phyloP scores from a whole-genome alignment of 1,140 invertebrate species.

The Heliconius congener region DNA sequence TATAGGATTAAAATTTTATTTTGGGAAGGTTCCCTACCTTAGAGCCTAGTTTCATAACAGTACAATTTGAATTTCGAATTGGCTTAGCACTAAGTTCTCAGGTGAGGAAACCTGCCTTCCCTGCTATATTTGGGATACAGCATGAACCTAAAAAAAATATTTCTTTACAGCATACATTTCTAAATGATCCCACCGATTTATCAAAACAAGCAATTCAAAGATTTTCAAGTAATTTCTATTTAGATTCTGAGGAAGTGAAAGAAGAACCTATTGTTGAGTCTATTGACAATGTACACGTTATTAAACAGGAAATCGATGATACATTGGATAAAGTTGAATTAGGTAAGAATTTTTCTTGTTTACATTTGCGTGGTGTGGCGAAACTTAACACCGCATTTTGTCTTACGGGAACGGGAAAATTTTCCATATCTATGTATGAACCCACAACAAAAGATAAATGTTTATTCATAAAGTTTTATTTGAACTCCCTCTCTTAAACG shows the following conservation, averaged over 20 bases:
- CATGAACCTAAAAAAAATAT: not conserved
- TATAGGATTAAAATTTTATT: too few relatives aligned
- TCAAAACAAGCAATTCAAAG: constrained; percentile 34
- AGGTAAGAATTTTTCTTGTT: not conserved
- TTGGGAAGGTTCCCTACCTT: too few relatives aligned
- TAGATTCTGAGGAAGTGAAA: not conserved
- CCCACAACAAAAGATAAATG: too few relatives aligned
- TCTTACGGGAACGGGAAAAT: not conserved
- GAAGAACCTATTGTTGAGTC: not conserved
- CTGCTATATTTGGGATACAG: not conserved
- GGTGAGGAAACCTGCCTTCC: not conserved
- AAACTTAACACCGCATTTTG: not conserved
- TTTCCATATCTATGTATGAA: too few relatives aligned
- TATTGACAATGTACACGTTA: not conserved
- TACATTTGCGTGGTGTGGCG: not conserved
- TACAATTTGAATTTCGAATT: too few relatives aligned
- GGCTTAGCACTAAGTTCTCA: too few relatives aligned
- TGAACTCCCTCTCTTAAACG: too few relatives aligned
- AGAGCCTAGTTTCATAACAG: too few relatives aligned
- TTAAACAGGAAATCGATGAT: not conserved
- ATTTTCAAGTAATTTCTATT: constrained; percentile 15
- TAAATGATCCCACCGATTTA: constrained; percentile 56
- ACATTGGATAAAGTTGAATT: not conserved
- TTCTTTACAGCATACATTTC: constrained; percentile 54
- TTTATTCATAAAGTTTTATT: too few relatives aligned